Evolutionary conservation across 30 jellyfish, hydroid and myxozoan genomes (phyloP), one percentile per base, ranked within the genome.

Genomic region (Rhopilema esculentum): DNA sequence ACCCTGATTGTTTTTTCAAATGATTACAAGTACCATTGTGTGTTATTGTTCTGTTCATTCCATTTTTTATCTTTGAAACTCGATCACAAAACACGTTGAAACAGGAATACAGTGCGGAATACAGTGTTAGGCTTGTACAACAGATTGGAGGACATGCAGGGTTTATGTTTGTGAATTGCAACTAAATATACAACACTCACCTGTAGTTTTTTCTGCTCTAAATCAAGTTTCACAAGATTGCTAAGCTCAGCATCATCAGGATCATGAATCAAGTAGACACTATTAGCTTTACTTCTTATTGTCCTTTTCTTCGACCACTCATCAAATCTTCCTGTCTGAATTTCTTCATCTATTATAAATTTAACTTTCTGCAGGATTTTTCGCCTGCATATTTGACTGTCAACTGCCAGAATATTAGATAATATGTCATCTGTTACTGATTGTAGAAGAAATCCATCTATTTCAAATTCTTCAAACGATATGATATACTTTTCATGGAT

Each of bases 401-500:
- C 96, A 16, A 88, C 88, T 25, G 91, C 96, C 49, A 88, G 57
- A 61, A 78, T 76, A 62, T 72, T 51, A 1, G 84, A 72, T 49
- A 88, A 63, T 21, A 79, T 75, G n/a, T 30, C 23, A 23, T 79
- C 91, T 4, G 91, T 79, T 27, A 88, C 49, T 9, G 91, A 16
- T 20, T 48, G 77, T 66, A 88, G 64, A 22, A 78, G 84, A 27
- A 32, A 71, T 15, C 96, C 96, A 79, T 78, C 83, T 22, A 88
- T 73, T 80, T 88, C 91, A 64, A 78, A 79, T 78, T 88, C 96
- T 49, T 88, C 96, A 80, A 88, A 88, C 12, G 88, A 79, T 40
- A 80, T 78, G 52, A 79, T 61, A 27, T 72, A 67, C 32, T 80
- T 79, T 30, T 88, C 96, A 33, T 80, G 88, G 51, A 88, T 79